Evolutionary conservation across 2,888 invertebrate genomes (phyloP), one percentile per base, ranked within the genome.

Genomic region (Synanthedon vespiformis): DNA sequence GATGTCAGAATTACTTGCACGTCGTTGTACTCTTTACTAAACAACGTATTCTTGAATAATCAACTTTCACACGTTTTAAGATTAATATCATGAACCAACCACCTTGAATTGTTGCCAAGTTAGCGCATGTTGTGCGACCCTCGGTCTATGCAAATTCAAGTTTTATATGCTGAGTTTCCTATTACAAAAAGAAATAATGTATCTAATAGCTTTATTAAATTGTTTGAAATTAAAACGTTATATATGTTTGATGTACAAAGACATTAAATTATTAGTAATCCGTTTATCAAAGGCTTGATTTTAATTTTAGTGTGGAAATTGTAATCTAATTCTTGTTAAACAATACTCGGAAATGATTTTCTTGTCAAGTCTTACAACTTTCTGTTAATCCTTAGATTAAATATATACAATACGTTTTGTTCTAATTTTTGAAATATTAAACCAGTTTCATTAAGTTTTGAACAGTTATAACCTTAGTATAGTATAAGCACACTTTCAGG

Each of bases 61-160:
- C 55, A 44, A 44, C 44, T 44, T 44, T 44, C 44, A 11, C 44
- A 14, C 6, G 6, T 44, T 44, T 44, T 44, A 44, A 44, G 44
- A 44, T 44, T 44, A 44, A 44, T 44, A 44, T 44, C 44, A 44
- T 44, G 44, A 44, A 44, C 44, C 56, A 44, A 44, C 44, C 55
- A 59, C 57, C 59, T 72, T 67, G 65, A 66, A 63, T 62, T 55
- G 59, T 65, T 54, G 65, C 64, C 64, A 63, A 63, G 60, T 66
- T 62, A 62, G 60, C 56, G 61, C 65, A 67, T 64, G 63, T 65
- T 62, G 61, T 62, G 58, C 61, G 61, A 58, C 64, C 62, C 64
- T 66, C 58, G 56, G 54, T 63, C 64, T 66, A 73, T 72, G 70
- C 64, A 68, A 72, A 74, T 69, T 56, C 62, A 53, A 54, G 57